phyloP scores from a whole-genome alignment of 2,113 vertebrate genomes.

The Maccullochella peelii region DNA sequence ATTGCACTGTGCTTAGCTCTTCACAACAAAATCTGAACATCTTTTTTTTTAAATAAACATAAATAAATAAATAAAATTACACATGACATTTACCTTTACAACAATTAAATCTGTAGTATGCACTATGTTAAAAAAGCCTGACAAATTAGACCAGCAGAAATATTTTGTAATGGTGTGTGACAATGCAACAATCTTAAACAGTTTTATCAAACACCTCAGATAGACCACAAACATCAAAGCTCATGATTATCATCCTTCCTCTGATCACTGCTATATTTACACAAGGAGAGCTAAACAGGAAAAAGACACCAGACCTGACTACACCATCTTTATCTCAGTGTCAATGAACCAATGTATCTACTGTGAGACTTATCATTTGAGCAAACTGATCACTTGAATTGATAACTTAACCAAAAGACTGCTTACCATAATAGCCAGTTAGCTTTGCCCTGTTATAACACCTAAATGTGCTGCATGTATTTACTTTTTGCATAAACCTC shows the following conservation, averaged over 20 bases:
- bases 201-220: too few relatives aligned
- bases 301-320: background rate
- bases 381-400: background rate
- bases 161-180: background rate
- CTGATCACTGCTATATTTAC: conserved; percentile 23
- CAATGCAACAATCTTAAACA: too few relatives aligned
- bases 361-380: background rate
- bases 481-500: background rate
- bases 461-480: background rate
- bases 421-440: too few relatives aligned
- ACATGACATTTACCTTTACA: background rate
- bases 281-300: background rate
- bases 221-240: conserved; percentile 17
- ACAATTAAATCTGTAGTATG: background rate
- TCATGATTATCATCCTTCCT: background rate
- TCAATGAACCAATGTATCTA: background rate
- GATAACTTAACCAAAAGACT: conserved; percentile 2
- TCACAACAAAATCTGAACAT: background rate
- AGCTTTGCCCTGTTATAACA: conserved; percentile 8
- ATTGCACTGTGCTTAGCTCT: background rate
- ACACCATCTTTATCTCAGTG: background rate
- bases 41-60: background rate
- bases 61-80: background rate
- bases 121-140: background rate
- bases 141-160: background rate